A percentile compares a stretch with the other conserved stretches of the same genome.
Evolutionary conservation across 2,888 invertebrate genomes (phyloP).

Genomic region (Athalia cordata): DNA sequence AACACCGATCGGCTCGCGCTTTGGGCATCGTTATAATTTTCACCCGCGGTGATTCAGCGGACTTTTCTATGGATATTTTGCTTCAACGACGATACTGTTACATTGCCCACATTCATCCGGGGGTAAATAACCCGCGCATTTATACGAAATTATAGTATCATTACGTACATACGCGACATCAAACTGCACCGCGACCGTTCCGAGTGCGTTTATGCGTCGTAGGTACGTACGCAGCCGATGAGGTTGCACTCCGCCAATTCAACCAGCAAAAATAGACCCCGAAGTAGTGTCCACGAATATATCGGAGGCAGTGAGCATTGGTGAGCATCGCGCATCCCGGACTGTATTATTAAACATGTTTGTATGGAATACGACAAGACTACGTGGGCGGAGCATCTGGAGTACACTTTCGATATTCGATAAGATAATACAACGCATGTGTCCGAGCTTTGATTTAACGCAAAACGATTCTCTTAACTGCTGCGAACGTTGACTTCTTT

Average conservation of each 20-base stretch:
- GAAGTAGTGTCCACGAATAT: constrained; percentile 16
- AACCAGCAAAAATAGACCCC: constrained; percentile 48
- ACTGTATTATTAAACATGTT: background rate
- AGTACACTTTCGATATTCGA: constrained; percentile 8
- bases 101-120: constrained; percentile 62
- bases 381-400: constrained; percentile 1
- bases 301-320: background rate
- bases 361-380: background rate
- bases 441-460: too few species aligned
- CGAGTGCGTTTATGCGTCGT: too few species aligned
- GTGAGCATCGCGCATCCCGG: constrained; percentile 6
- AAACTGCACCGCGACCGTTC: too few species aligned
- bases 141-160: too few species aligned
- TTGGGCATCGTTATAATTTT: constrained; percentile 2
- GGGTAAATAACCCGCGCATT: constrained; percentile 59
- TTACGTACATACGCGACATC: constrained; percentile 10
- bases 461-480: too few species aligned
- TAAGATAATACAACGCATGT: background rate
- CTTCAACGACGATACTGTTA: constrained; percentile 62
- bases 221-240: background rate
- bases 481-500: too few species aligned
- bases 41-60: constrained; percentile 18
- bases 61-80: background rate
- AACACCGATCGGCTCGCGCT: background rate
- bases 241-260: constrained; percentile 54